phyloP scores from a whole-genome alignment of 1,140 invertebrate species.

The Chelonus insularis region DNA sequence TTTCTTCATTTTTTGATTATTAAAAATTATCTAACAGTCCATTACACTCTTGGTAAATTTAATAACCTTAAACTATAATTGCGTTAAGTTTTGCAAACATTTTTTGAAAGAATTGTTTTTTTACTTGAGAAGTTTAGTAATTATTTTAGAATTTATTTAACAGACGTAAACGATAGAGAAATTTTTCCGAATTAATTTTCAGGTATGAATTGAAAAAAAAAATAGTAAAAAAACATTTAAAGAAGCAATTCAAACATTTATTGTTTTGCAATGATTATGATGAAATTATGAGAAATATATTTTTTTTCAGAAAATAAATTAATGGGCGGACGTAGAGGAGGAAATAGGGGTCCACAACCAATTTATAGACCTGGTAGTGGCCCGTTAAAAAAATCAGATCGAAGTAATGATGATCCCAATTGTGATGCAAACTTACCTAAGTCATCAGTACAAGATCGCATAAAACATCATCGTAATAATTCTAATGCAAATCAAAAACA shows the following conservation, averaged over 20 bases:
- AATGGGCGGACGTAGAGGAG: conserved; percentile 41
- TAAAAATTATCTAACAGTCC: background rate
- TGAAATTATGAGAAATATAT: conserved; percentile 35
- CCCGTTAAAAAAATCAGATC: conserved; percentile 62
- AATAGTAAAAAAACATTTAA: too few relatives aligned
- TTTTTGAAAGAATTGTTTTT: too few relatives aligned
- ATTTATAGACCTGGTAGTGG: conserved; percentile 68
- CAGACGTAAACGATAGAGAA: too few relatives aligned
- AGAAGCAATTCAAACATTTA: background rate
- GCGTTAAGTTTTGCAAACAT: too few relatives aligned
- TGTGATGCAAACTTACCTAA: conserved; percentile 49
- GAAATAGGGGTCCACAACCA: conserved; percentile 54
- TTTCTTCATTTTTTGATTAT: too few relatives aligned
- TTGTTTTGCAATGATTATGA: background rate
- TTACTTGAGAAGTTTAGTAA: too few relatives aligned
- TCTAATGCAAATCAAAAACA: conserved; percentile 34
- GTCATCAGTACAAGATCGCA: conserved; percentile 48
- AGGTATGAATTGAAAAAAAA: too few relatives aligned
- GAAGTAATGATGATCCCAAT: conserved; percentile 55
- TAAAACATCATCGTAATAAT: conserved; percentile 41
- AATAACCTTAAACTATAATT: too few relatives aligned
- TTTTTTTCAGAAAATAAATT: conserved; percentile 39
- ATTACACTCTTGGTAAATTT: too few relatives aligned
- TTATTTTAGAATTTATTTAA: too few relatives aligned
- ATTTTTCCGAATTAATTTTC: too few relatives aligned